phyloP scores from a whole-genome alignment of 2,888 invertebrate species.

The Chouioia cunea region DNA sequence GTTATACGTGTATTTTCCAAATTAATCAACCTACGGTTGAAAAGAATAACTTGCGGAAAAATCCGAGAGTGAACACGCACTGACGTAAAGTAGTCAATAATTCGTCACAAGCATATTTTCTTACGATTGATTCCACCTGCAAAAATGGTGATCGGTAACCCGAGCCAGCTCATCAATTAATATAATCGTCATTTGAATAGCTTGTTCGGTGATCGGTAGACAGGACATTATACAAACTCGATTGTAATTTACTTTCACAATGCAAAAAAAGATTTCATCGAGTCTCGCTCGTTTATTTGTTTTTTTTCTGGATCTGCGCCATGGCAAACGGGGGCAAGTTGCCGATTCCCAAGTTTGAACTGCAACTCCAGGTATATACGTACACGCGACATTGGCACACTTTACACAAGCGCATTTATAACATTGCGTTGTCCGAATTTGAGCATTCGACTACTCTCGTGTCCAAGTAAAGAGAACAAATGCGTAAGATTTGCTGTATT shows the following conservation, averaged over 20 bases:
- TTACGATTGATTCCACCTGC: no score
- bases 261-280: background rate
- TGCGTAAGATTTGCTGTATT: no score
- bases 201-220: no score
- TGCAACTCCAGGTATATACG: constrained; percentile 16
- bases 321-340: constrained; percentile 26
- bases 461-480: background rate
- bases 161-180: constrained; percentile 13
- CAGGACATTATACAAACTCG: no score
- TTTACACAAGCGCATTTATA: background rate
- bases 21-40: no score
- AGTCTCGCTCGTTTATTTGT: background rate
- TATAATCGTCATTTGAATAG: background rate
- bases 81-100: no score
- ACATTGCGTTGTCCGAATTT: constrained; percentile 2
- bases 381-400: constrained; percentile 39
- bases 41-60: no score
- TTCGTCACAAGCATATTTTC: no score
- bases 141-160: background rate
- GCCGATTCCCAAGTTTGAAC: constrained; percentile 38
- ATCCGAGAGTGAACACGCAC: no score
- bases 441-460: background rate
- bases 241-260: no score
- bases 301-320: no score
- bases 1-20: no score